Percentiles rank a stretch among this genome's conserved stretches.
phyloP scores from a whole-genome alignment of 2,888 invertebrate species.

The Thera britannica region DNA sequence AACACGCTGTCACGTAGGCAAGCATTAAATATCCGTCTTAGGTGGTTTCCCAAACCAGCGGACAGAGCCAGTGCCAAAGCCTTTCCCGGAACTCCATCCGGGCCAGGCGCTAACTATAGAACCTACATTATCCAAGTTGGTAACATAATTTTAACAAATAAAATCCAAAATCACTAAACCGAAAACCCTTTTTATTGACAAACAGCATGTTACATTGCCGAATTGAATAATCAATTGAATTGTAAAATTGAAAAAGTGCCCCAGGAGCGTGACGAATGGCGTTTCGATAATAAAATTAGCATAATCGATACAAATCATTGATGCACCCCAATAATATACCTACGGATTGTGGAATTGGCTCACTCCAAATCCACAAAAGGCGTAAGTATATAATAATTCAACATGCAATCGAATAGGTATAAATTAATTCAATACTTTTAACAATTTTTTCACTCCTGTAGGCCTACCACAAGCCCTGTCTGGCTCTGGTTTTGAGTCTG shows the following conservation, averaged over 20 bases:
- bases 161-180: constrained; percentile 35
- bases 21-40: too few relatives aligned
- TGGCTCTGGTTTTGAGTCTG: too few relatives aligned
- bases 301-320: constrained; percentile 78
- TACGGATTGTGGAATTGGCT: background rate
- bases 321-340: constrained; percentile 59
- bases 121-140: background rate
- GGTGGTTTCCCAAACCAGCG: too few relatives aligned
- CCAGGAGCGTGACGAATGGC: constrained; percentile 67
- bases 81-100: too few relatives aligned
- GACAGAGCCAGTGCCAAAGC: too few relatives aligned
- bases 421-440: background rate
- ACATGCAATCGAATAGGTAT: background rate
- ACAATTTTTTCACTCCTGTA: too few relatives aligned
- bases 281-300: constrained; percentile 80
- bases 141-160: constrained; percentile 8
- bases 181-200: constrained; percentile 59
- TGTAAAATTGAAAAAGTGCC: constrained; percentile 51
- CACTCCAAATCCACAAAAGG: background rate
- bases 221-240: constrained; percentile 49
- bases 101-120: too few relatives aligned
- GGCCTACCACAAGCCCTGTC: too few relatives aligned
- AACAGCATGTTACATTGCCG: constrained; percentile 57
- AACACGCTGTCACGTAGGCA: too few relatives aligned
- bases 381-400: background rate